Conservation (phyloP, 1,140 invertebrate genomes). For the Zaprionus inermis region DNA sequence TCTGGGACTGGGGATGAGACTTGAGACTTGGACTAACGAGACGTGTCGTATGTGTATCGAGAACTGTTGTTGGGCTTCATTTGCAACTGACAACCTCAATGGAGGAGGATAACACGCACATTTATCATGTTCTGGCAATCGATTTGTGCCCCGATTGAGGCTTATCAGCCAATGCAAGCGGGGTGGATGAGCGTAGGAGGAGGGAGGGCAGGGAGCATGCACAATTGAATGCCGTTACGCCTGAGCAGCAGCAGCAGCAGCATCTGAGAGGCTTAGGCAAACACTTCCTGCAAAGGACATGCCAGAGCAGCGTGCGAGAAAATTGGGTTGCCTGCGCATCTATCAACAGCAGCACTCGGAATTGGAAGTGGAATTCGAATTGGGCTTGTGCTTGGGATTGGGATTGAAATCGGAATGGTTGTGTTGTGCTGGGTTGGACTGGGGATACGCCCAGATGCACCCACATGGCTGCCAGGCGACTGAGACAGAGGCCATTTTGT, state of each 20-base stretch:
- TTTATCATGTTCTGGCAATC: slow-evolving; percentile 73
- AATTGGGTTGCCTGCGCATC: slow-evolving; percentile 59
- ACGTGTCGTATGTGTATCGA: slow-evolving; percentile 28
- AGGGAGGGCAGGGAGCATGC: slow-evolving; percentile 41
- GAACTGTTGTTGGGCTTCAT: slow-evolving; percentile 46
- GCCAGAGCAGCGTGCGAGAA: slow-evolving; percentile 33
- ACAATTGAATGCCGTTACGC: slow-evolving; percentile 73
- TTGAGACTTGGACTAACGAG: slow-evolving; percentile 22
- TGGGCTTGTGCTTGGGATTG: not conserved
- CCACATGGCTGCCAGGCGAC: slow-evolving; percentile 22
- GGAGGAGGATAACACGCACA: slow-evolving; percentile 69
- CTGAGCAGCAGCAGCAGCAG: slow-evolving; percentile 19
- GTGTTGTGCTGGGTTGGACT: not conserved
- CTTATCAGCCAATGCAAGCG: slow-evolving; percentile 63
- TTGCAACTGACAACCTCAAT: slow-evolving; percentile 74
- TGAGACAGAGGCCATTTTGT: slow-evolving; percentile 49
- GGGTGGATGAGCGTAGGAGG: slow-evolving; percentile 2
- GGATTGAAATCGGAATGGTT: not conserved
- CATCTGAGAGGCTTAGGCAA: slow-evolving; percentile 36
- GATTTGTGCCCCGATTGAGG: slow-evolving; percentile 73
- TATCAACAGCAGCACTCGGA: slow-evolving; percentile 58
- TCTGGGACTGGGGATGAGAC: not conserved
- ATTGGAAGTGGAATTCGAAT: slow-evolving; percentile 18
- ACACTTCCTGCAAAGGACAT: slow-evolving; percentile 44
- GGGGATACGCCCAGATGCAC: slow-evolving; percentile 14